Percentiles rank a stretch among this genome's conserved stretches.
Conservation (phyloP, 1,140 invertebrate species). For the Phortica variegata region DNA sequence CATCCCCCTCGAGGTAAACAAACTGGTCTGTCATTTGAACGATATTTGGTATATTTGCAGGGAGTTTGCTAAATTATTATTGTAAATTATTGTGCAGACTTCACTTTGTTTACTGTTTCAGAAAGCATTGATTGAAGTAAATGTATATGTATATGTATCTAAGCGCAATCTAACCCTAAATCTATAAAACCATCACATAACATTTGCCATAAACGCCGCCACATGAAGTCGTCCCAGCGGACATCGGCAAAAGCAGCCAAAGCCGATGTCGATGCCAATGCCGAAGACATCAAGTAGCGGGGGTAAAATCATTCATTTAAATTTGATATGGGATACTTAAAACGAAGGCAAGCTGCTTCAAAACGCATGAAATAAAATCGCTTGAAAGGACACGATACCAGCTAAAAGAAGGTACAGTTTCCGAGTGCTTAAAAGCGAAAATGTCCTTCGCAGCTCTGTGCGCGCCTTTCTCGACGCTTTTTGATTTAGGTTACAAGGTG, state of each 20-base stretch:
- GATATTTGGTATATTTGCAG: too few species aligned
- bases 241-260: slow-evolving; percentile 9
- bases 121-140: too few species aligned
- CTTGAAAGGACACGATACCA: too few species aligned
- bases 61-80: too few species aligned
- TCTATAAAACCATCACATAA: slow-evolving; percentile 14
- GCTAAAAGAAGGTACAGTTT: slow-evolving; percentile 31
- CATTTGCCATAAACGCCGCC: slow-evolving; percentile 12
- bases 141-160: too few species aligned
- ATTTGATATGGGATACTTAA: slow-evolving; percentile 47
- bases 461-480: slow-evolving; percentile 1
- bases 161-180: slow-evolving; percentile 34
- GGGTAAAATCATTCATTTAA: slow-evolving; percentile 47
- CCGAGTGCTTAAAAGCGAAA: slow-evolving; percentile 3
- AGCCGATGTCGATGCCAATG: too few species aligned
- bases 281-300: too few species aligned
- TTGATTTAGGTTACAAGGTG: slow-evolving; percentile 43
- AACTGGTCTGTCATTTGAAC: too few species aligned
- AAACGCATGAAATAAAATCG: too few species aligned
- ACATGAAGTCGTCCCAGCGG: slow-evolving; percentile 29
- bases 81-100: too few species aligned
- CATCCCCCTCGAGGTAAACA: too few species aligned
- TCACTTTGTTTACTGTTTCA: too few species aligned
- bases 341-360: slow-evolving; percentile 3
- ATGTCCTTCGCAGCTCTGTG: slow-evolving; percentile 23